These are phyloP conservation scores for Telmatherina bonti DNA, from an alignment of 2,797 vertebrate species.

Conservation along the genomic window DNA sequence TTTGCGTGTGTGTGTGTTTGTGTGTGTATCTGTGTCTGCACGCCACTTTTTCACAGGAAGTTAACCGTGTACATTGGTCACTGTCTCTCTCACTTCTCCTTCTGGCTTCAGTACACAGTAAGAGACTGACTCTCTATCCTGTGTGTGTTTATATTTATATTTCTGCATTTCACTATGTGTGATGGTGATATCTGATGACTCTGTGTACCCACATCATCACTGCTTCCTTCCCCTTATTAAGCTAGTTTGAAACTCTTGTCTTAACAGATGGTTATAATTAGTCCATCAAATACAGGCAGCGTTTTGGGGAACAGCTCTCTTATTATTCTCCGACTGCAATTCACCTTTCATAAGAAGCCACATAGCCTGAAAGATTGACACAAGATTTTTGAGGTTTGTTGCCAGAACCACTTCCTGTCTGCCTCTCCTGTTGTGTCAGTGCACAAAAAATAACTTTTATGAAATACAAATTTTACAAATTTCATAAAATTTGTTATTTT, in stretches of 20 bases:
- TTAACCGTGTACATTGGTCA: slow-evolving; percentile 39
- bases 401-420: neutral
- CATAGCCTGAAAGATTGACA: neutral
- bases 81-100: slow-evolving; percentile 70
- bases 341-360: neutral
- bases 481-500: neutral
- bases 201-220: neutral
- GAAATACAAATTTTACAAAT: neutral
- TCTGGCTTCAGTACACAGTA: slow-evolving; percentile 42
- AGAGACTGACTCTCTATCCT: slow-evolving; percentile 27
- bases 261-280: neutral
- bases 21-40: slow-evolving; percentile 22
- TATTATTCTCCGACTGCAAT: neutral
- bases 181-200: neutral
- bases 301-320: neutral
- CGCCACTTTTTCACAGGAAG: slow-evolving; percentile 45
- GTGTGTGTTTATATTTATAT: slow-evolving; percentile 5
- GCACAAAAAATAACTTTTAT: neutral
- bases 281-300: neutral
- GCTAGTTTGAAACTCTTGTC: neutral
- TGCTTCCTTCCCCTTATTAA: neutral
- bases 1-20: neutral
- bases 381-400: neutral
- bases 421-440: neutral
- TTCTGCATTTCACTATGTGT: neutral